These are phyloP conservation scores for Drosophila mercatorum DNA, from an alignment of 2,888 invertebrate genomes.

Conservation along the genomic window DNA sequence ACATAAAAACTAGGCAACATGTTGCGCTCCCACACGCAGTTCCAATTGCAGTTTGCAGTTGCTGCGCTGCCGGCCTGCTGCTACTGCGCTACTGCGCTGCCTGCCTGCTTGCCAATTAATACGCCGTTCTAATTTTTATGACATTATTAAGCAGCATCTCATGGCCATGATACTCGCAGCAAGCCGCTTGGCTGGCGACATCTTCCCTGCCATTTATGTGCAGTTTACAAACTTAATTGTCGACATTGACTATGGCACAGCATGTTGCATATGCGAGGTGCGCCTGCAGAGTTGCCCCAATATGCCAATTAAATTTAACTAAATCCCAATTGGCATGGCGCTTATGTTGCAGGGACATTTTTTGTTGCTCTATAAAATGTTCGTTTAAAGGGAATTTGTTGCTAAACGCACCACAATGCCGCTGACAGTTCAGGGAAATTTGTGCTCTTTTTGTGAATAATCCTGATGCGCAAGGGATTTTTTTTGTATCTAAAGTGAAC, in stretches of 20 bases:
- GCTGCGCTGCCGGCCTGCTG: slow-evolving; percentile 12
- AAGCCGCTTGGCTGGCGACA: slow-evolving; percentile 55
- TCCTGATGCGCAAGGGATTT: too few species aligned
- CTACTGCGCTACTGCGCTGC: too few species aligned
- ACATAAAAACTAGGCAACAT: slow-evolving; percentile 66
- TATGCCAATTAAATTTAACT: too few species aligned
- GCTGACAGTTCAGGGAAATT: too few species aligned
- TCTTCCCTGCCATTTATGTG: slow-evolving; percentile 75
- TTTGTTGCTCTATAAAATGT: too few species aligned
- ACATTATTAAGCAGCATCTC: slow-evolving; percentile 77
- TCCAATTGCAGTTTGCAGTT: slow-evolving; percentile 47
- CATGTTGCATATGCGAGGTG: slow-evolving; percentile 57
- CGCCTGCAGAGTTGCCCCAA: slow-evolving; percentile 4
- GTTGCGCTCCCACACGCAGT: slow-evolving; percentile 77
- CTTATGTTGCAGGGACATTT: not conserved
- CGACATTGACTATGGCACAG: slow-evolving; percentile 52
- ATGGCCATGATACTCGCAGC: slow-evolving; percentile 59
- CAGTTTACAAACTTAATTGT: slow-evolving; percentile 77
- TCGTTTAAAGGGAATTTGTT: not conserved
- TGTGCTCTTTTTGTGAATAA: too few species aligned
- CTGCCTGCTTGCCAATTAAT: slow-evolving; percentile 70
- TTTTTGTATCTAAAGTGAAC: too few species aligned
- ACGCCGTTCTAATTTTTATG: slow-evolving; percentile 81
- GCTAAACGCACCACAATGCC: too few species aligned
- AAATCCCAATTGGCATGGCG: not conserved